Evolutionary conservation across 2,113 vertebrate genomes (phyloP).

Genomic region (Climacteris rufus): DNA sequence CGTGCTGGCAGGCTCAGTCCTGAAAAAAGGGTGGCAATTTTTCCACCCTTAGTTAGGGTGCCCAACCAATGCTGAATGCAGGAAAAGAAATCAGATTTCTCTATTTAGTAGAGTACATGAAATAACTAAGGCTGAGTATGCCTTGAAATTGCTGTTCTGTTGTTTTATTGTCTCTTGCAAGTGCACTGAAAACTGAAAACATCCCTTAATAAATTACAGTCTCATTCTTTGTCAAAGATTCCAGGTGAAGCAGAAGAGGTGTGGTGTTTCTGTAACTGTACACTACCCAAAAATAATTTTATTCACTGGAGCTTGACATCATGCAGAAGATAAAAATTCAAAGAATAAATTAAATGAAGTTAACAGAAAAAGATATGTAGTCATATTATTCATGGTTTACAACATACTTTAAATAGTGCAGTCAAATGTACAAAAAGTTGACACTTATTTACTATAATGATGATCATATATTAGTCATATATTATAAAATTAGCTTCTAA

Average conservation of each 20-base stretch:
- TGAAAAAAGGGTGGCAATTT: neutral
- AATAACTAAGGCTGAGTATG: neutral
- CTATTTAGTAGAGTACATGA: neutral
- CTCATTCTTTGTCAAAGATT: neutral
- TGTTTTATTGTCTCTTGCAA: neutral
- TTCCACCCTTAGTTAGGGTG: neutral
- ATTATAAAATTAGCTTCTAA: neutral
- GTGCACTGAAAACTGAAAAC: neutral
- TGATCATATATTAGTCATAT: neutral
- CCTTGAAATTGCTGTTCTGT: neutral
- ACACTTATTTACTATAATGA: neutral
- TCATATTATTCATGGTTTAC: neutral
- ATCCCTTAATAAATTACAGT: neutral
- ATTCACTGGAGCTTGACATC: neutral
- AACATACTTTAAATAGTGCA: neutral
- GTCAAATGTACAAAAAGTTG: neutral
- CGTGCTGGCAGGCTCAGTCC: neutral
- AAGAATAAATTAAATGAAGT: neutral
- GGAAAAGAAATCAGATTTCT: neutral
- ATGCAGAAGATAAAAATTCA: constrained; percentile 2
- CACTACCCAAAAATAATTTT: neutral
- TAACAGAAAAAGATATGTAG: neutral
- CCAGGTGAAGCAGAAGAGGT: neutral
- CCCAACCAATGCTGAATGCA: neutral
- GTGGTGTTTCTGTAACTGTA: neutral